phyloP scores from a whole-genome alignment of 2,888 invertebrate genomes.

The Griposia aprilina region DNA sequence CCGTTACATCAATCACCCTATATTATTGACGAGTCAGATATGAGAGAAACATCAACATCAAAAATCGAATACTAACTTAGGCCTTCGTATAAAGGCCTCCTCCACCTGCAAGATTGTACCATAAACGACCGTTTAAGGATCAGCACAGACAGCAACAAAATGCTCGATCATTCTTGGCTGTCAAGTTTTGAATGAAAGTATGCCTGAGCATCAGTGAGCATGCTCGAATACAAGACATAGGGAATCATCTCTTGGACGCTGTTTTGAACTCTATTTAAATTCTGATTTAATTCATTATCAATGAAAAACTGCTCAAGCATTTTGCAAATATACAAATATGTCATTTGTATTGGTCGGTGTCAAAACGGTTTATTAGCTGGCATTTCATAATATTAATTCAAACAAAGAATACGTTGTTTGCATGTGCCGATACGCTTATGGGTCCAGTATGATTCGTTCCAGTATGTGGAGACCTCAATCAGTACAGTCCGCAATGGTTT shows the following conservation, averaged over 20 bases:
- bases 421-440: background rate
- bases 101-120: slow-evolving; percentile 13
- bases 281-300: background rate
- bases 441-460: background rate
- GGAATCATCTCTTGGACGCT: background rate
- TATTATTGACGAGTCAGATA: slow-evolving; percentile 43
- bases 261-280: background rate
- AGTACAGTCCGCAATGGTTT: background rate
- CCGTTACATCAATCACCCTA: slow-evolving; percentile 40
- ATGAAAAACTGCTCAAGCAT: too few relatives aligned
- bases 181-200: background rate
- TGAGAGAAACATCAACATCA: slow-evolving; percentile 57
- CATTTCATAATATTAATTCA: background rate
- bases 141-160: background rate
- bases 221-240: background rate
- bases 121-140: background rate
- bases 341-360: background rate
- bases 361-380: background rate
- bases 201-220: background rate
- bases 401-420: background rate
- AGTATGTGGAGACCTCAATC: slow-evolving; percentile 3
- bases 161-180: background rate
- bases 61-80: slow-evolving; percentile 55
- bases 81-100: slow-evolving; percentile 44
- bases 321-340: background rate